Percentiles rank a stretch among this genome's conserved stretches.
These are phyloP conservation scores for Callochromis pleurospilus DNA, from an alignment of 2,113 vertebrate genomes.

Conservation along the genomic window DNA sequence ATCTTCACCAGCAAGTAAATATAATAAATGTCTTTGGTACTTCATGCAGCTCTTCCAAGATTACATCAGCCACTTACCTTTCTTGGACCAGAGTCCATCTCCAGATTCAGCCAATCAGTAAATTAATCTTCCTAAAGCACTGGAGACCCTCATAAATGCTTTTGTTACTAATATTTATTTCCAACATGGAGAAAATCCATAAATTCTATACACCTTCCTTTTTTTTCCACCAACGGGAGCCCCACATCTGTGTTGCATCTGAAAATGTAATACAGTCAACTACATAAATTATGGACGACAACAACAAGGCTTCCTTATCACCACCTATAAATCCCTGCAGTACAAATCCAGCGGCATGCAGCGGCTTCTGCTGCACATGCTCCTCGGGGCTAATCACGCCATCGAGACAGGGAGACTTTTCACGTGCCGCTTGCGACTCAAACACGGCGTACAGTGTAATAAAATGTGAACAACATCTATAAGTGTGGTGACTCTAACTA, in stretches of 20 bases:
- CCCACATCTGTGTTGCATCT: constrained; percentile 2
- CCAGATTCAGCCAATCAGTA: constrained; percentile 30
- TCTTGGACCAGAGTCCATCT: constrained; percentile 17
- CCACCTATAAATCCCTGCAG: constrained; percentile 56
- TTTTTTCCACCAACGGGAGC: background rate
- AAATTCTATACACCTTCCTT: constrained; percentile 31
- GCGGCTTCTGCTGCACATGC: constrained; percentile 38
- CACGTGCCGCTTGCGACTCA: background rate
- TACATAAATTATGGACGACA: constrained; percentile 63
- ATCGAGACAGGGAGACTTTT: constrained; percentile 1
- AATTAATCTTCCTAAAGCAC: background rate
- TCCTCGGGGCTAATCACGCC: constrained; percentile 40
- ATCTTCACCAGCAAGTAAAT: background rate
- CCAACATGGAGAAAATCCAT: constrained; percentile 22
- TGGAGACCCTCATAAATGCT: background rate
- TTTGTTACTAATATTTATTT: constrained; percentile 41
- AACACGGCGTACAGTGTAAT: background rate
- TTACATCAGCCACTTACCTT: background rate
- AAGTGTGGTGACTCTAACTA: background rate
- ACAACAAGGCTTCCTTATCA: constrained; percentile 62
- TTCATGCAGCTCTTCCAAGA: background rate
- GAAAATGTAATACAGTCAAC: constrained; percentile 46
- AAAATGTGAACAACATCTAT: background rate
- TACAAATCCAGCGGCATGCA: constrained; percentile 4
- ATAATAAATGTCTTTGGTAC: background rate